Evolutionary conservation across 2,888 invertebrate genomes (phyloP), one percentile per base, ranked within the genome.

Genomic region (Calliscelio sp.): DNA sequence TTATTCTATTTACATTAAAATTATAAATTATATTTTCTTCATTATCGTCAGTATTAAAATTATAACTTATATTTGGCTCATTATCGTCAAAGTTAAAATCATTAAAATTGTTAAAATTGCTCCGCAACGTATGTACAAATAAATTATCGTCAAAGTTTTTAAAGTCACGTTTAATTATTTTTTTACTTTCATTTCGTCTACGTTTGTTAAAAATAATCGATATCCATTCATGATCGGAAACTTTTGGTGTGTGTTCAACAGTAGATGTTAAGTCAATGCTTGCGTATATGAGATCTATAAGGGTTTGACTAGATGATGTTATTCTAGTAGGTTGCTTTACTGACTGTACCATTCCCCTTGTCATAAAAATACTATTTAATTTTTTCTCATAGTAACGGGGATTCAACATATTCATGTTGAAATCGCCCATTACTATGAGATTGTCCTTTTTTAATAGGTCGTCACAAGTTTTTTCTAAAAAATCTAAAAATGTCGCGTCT

Each of bases 141-240:
- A 20, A 18, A 14, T 63, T 28, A 53, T 75, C 55, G 18, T 75
- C 65, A 44, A 75, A 55, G 10, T 75, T 20, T 59, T 55, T 65
- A 65, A 75, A 65, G 32, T 75, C 20, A 10, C 74, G n/a, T 63
- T 53, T 74, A n/a, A n/a, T 11, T 14, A 35, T 61, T 24, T 32
- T 74, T 55, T 44, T 75, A 20, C 14, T 41, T 8, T 46, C 14
- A 4, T 24, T 7, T 14, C n/a, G 20, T 16, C 35, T 57, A 66
- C 28, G 46, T 3, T 51, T 68, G 22, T 68, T 61, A 46, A 59
- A 65, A 28, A 22, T n/a, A 0, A 78, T 20, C 11, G 70, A 59
- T 53, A 70, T 32, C 78, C 78, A 78, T 2, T 24, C 38, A 20
- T 77, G 59, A 22, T 77, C 77, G 20, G 77, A 77, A 68, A 77